Evolutionary conservation across 2,797 vertebrate species (phyloP).

Genomic region (Ataeniobius toweri): DNA sequence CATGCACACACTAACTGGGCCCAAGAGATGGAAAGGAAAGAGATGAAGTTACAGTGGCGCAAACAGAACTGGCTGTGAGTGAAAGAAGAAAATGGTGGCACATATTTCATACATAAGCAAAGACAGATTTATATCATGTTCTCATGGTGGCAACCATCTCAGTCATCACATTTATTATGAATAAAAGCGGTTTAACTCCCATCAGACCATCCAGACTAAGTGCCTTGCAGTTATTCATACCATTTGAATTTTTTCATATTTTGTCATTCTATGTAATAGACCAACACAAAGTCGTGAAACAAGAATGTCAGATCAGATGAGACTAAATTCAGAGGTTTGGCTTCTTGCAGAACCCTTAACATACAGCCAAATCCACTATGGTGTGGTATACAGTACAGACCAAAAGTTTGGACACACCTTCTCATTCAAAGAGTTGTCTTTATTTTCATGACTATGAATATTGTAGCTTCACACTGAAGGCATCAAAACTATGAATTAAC

Average conservation of each 20-base stretch:
- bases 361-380: too few species aligned
- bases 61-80: slow-evolving; percentile 32
- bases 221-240: not conserved
- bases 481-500: too few species aligned
- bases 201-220: not conserved
- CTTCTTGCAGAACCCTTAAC: too few species aligned
- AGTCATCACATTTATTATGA: not conserved
- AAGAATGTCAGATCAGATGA: too few species aligned
- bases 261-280: not conserved
- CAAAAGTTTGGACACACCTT: too few species aligned
- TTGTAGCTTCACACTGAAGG: too few species aligned
- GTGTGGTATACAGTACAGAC: too few species aligned
- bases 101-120: slow-evolving; percentile 27
- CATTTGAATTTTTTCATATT: not conserved
- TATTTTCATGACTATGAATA: too few species aligned
- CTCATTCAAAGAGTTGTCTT: too few species aligned
- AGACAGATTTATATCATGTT: slow-evolving; percentile 20
- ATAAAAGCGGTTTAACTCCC: not conserved
- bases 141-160: not conserved
- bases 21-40: slow-evolving; percentile 37
- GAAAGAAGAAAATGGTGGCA: slow-evolving; percentile 35
- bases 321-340: too few species aligned
- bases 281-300: not conserved
- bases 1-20: slow-evolving; percentile 11
- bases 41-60: slow-evolving; percentile 46